Evolutionary conservation across 2,797 vertebrate genomes (phyloP), one percentile per base, ranked within the genome.

Genomic region (Stomatorhinus walkeri): DNA sequence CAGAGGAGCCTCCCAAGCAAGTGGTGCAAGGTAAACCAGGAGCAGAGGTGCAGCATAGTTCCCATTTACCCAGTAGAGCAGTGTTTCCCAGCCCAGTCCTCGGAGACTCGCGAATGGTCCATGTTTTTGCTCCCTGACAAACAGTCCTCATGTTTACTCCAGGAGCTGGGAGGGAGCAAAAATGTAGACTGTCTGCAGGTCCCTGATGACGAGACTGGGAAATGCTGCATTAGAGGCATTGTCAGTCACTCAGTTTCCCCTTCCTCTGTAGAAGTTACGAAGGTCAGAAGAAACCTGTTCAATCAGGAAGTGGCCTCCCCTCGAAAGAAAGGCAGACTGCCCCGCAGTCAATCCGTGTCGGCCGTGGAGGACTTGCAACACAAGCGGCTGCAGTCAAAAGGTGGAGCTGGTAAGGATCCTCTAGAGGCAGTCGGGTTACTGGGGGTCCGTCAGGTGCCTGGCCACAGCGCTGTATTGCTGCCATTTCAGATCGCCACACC

Each of bases 251-350:
- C 10, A 52, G 2, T 90, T 89, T 72, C 52, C 19, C 90, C 89
- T 84, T 90, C 19, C 32, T 64, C 91, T 89, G 89, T 93, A 98
- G 98, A 98, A 92, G 97, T 98, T 89, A 99, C 97, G 19, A 99
- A 98, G 90, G 98, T 98, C 72, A 96, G 98, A 91, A 96, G 98
- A 92, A 99, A 98, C 90, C 96, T 99, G 68, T 99, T 99, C 94
- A 98, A 97, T 89, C 95, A 97, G 91, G 94, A 96, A 90, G 90
- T 93, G 0, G 84, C 92, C 79, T 97, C 97, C 9, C 95, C 96
- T 1, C 95, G 96, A 0, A 98, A 97, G 94, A 97, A 93, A 49
- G 92, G 92, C 49, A 97, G 95, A 91, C 94, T 99, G 91, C 96
- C 96, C 0, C 94, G 98, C 90, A 99, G 98, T 90, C 96, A 94